These are phyloP conservation scores for Nomada lathburiana DNA, from an alignment of 2,888 invertebrate genomes.

Conservation along the genomic window DNA sequence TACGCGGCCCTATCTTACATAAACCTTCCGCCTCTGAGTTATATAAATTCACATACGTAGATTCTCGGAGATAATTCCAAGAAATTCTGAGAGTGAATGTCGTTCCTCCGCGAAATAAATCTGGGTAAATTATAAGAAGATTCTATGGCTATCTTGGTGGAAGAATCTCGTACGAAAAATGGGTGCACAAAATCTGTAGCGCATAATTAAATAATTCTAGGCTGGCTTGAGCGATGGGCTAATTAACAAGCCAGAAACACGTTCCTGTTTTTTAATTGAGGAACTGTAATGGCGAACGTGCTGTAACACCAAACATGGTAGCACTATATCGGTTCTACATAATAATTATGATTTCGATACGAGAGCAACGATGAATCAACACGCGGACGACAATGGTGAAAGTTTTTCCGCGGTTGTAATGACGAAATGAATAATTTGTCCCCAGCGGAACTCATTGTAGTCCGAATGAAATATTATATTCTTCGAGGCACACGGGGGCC, in stretches of 20 bases:
- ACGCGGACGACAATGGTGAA: slow-evolving; percentile 36
- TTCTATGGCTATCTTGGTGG: not conserved
- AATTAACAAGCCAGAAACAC: slow-evolving; percentile 40
- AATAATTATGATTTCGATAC: slow-evolving; percentile 35
- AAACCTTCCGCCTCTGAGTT: too few species aligned
- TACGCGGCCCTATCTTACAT: too few species aligned
- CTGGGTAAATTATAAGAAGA: slow-evolving; percentile 2
- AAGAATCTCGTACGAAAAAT: not conserved
- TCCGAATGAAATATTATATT: not conserved
- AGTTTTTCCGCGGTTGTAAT: slow-evolving; percentile 18
- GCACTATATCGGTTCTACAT: slow-evolving; percentile 21
- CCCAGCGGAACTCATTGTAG: not conserved
- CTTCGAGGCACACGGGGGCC: too few species aligned
- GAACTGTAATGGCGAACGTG: slow-evolving; percentile 45
- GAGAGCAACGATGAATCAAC: slow-evolving; percentile 7
- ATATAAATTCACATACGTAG: too few species aligned
- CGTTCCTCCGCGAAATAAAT: too few species aligned
- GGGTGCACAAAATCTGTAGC: not conserved
- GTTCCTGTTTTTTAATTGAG: slow-evolving; percentile 43
- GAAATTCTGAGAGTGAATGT: not conserved
- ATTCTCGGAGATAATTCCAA: too few species aligned
- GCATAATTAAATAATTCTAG: slow-evolving; percentile 13
- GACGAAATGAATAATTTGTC: slow-evolving; percentile 2
- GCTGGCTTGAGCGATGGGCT: not conserved
- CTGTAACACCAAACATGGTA: slow-evolving; percentile 34